These are phyloP conservation scores for Toxotes lorentzi DNA, from an alignment of 2,797 vertebrate genomes.

Conservation along the genomic window DNA sequence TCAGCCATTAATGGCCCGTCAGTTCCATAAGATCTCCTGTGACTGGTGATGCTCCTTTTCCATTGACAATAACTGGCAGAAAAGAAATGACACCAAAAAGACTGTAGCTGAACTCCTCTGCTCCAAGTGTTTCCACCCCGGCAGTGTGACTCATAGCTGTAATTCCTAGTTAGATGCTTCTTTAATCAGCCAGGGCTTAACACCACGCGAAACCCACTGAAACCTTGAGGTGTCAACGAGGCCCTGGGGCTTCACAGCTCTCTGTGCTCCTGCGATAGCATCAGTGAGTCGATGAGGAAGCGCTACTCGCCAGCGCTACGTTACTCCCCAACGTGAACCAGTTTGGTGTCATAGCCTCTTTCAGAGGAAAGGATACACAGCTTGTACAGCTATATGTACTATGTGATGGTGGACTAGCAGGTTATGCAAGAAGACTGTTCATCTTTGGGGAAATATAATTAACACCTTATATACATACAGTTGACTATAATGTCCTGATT, in stretches of 20 bases:
- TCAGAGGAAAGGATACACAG: not conserved
- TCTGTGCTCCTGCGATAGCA: not conserved
- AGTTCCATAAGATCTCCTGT: slow-evolving; percentile 16
- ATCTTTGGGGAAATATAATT: not conserved
- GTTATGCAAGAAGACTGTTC: slow-evolving; percentile 10
- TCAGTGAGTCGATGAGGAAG: slow-evolving; percentile 1
- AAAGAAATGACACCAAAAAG: slow-evolving; percentile 9
- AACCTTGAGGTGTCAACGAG: slow-evolving; percentile 55
- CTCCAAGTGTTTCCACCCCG: slow-evolving; percentile 32
- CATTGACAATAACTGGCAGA: slow-evolving; percentile 1
- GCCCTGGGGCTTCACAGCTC: slow-evolving; percentile 32
- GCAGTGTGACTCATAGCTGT: slow-evolving; percentile 52
- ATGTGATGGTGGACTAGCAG: slow-evolving; percentile 7
- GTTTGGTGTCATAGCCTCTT: slow-evolving; percentile 14
- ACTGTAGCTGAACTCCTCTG: slow-evolving; percentile 27
- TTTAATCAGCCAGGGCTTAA: slow-evolving; percentile 61
- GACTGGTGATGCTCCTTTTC: slow-evolving; percentile 29
- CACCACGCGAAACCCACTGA: slow-evolving; percentile 33
- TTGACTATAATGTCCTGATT: not conserved
- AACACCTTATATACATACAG: not conserved
- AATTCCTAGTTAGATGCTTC: slow-evolving; percentile 54
- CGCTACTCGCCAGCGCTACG: not conserved
- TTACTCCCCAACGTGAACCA: not conserved
- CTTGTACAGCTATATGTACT: slow-evolving; percentile 1
- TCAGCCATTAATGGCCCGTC: slow-evolving; percentile 24